A percentile compares a stretch with the other conserved stretches of the same genome.
Conservation (phyloP, 2,113 vertebrate species). For the Pelecanus crispus region DNA sequence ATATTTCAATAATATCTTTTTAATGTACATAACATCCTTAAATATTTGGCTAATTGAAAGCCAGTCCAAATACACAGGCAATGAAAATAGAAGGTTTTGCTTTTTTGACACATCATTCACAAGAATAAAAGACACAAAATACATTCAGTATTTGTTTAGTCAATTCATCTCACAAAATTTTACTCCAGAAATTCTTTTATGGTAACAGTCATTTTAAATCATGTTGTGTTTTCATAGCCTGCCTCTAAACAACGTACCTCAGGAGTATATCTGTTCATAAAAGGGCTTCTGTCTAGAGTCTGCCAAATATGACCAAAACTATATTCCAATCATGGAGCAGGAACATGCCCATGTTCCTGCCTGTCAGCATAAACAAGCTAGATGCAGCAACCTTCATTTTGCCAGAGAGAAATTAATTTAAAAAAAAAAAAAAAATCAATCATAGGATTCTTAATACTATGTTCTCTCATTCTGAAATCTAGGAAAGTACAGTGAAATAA, state of each 20-base stretch:
- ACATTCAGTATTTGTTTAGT: not conserved
- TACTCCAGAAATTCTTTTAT: not conserved
- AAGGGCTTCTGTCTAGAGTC: not conserved
- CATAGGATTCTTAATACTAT: not conserved
- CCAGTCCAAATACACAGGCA: not conserved
- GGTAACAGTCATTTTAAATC: not conserved
- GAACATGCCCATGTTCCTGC: not conserved
- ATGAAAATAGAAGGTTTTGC: not conserved
- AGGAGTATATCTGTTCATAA: rapidly evolving
- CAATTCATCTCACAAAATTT: not conserved
- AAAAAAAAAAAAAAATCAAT: not conserved
- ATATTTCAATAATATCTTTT: not conserved
- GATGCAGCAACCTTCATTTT: not conserved
- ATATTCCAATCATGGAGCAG: not conserved
- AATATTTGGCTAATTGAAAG: not conserved
- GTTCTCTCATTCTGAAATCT: not conserved
- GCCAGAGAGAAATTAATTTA: not conserved
- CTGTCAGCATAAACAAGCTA: not conserved
- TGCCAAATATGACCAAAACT: not conserved
- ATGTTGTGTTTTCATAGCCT: not conserved
- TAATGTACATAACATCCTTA: not conserved
- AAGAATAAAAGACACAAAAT: not conserved
- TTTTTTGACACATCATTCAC: not conserved
- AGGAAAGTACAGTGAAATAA: not conserved
- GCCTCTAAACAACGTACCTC: not conserved